Evolutionary conservation across 2,113 vertebrate genomes (phyloP).

Genomic region (Aix galericulata): DNA sequence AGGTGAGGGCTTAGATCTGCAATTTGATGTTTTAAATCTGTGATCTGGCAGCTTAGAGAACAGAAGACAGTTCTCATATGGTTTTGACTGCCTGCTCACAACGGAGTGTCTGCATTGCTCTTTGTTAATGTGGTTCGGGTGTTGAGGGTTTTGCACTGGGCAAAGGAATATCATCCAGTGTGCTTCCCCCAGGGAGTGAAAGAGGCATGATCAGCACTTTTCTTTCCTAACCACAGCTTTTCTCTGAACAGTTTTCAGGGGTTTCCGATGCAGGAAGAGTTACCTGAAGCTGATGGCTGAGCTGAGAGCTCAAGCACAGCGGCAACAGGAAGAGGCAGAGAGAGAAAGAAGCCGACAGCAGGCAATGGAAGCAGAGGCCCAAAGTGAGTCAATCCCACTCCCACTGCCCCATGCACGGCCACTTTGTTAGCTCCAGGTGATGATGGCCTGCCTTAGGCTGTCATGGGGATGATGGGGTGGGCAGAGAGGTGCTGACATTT

Average conservation of each 20-base stretch:
- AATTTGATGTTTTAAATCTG: fast-evolving
- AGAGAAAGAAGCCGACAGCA: constrained; percentile 39
- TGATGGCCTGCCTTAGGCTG: not conserved
- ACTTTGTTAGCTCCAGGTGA: not conserved
- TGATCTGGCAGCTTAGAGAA: not conserved
- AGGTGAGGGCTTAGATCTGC: not conserved
- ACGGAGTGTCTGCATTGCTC: not conserved
- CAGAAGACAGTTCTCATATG: not conserved
- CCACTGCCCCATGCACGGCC: fast-evolving
- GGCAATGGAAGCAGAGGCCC: constrained; percentile 37
- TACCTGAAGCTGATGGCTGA: constrained; percentile 62
- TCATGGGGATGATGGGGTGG: fast-evolving
- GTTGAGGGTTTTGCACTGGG: not conserved
- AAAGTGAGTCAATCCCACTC: constrained; percentile 50
- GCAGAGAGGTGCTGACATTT: fast-evolving
- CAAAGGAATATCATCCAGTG: not conserved
- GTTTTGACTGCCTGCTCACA: not conserved
- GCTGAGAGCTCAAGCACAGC: constrained; percentile 14
- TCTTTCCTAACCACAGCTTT: not conserved
- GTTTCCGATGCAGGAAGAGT: constrained; percentile 50
- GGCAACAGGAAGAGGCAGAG: constrained; percentile 43
- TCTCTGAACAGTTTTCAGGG: constrained; percentile 60
- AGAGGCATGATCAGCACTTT: not conserved
- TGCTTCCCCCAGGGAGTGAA: not conserved
- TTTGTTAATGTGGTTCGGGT: not conserved